phyloP scores from a whole-genome alignment of 2,113 vertebrate genomes.

The Vicugna pacos region DNA sequence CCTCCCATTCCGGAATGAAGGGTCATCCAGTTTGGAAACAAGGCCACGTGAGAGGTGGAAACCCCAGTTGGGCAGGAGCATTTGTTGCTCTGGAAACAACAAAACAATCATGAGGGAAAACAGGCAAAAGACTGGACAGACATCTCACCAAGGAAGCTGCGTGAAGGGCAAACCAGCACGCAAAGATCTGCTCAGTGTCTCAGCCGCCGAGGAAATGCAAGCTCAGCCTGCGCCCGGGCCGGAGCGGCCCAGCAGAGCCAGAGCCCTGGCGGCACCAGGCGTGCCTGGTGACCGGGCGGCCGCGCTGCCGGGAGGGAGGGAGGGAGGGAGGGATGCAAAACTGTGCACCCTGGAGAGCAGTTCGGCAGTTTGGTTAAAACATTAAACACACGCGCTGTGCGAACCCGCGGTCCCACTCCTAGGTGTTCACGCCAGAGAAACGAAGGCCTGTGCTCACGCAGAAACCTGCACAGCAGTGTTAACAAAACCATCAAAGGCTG shows the following conservation, averaged over 20 bases:
- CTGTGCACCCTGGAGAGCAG: fast-evolving
- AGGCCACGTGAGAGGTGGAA: neutral
- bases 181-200: neutral
- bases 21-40: slow-evolving; percentile 54
- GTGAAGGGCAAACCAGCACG: neutral
- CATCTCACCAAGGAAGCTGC: neutral
- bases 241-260: neutral
- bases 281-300: neutral
- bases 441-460: neutral
- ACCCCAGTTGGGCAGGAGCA: neutral
- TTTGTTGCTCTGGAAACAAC: neutral
- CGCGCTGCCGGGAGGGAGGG: no score
- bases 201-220: neutral
- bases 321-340: neutral
- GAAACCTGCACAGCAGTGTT: neutral
- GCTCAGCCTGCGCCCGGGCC: neutral
- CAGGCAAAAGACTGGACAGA: neutral
- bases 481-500: neutral
- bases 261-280: neutral
- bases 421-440: neutral
- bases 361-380: neutral
- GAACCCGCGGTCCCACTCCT: neutral
- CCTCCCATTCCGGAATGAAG: slow-evolving; percentile 58
- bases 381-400: neutral
- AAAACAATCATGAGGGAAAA: neutral